A percentile compares a stretch with the other conserved stretches of the same genome.
Conservation (phyloP, 2,797 vertebrate genomes). For the Ispidina lecontei region DNA sequence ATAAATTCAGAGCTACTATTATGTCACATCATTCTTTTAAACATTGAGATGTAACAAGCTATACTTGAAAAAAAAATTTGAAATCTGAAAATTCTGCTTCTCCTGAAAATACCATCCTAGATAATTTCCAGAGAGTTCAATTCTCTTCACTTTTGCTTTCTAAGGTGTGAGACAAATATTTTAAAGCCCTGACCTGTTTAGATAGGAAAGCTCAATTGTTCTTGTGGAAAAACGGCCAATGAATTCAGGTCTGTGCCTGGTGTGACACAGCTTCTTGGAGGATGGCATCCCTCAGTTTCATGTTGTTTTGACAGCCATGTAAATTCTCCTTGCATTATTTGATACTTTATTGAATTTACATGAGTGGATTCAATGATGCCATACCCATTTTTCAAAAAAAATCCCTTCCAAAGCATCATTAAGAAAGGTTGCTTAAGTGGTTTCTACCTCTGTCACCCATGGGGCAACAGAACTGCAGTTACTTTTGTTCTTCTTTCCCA, state of each 20-base stretch:
- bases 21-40: background rate
- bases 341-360: background rate
- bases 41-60: background rate
- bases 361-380: background rate
- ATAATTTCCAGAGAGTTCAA: background rate
- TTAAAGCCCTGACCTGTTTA: background rate
- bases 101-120: background rate
- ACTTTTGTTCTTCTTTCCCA: background rate
- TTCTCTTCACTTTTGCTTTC: background rate
- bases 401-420: background rate
- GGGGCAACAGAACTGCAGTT: background rate
- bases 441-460: background rate
- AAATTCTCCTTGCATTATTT: background rate
- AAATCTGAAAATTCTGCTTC: background rate
- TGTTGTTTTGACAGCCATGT: background rate
- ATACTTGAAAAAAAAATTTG: background rate
- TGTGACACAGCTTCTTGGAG: background rate
- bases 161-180: background rate
- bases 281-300: background rate
- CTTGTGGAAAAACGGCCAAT: background rate
- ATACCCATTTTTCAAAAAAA: background rate
- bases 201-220: background rate
- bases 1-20: background rate
- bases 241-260: fast-evolving
- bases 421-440: background rate